These are phyloP conservation scores for Eulimnadia texana DNA, from an alignment of 1,140 invertebrate species.

Conservation along the genomic window DNA sequence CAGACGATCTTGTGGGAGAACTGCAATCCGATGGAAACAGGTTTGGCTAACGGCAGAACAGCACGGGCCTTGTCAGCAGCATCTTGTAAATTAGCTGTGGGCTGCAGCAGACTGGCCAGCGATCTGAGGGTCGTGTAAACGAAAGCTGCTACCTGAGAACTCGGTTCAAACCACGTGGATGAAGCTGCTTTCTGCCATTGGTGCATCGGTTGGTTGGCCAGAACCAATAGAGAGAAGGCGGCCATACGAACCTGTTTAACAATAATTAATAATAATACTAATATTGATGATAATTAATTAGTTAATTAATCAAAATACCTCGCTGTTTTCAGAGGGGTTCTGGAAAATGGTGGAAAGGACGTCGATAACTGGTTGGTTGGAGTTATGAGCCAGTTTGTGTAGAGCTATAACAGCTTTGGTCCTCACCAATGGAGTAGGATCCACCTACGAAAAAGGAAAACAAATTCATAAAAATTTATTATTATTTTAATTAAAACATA, in stretches of 20 bases:
- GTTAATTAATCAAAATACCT: neutral
- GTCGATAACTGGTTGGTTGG: neutral
- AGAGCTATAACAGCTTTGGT: constrained; percentile 19
- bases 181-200: constrained; percentile 22
- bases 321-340: constrained; percentile 2
- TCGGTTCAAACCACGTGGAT: constrained; percentile 20
- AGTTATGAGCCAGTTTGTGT: constrained; percentile 13
- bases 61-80: constrained; percentile 16
- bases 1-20: constrained; percentile 20
- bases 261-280: constrained; percentile 2
- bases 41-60: constrained; percentile 20
- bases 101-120: constrained; percentile 12
- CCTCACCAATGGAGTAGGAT: constrained; percentile 16
- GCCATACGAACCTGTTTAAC: constrained; percentile 20
- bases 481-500: neutral
- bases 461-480: neutral
- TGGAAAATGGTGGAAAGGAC: constrained; percentile 1
- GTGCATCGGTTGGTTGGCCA: constrained; percentile 18
- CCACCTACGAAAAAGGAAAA: constrained; percentile 9
- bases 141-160: constrained; percentile 20
- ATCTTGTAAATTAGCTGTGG: neutral
- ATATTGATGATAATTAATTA: too few relatives aligned
- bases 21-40: constrained; percentile 13
- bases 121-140: constrained; percentile 19
- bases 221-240: constrained; percentile 19